A percentile compares a stretch with the other conserved stretches of the same genome.
phyloP scores from a whole-genome alignment of 1,140 invertebrate species.

The Lasaia peninsularis region DNA sequence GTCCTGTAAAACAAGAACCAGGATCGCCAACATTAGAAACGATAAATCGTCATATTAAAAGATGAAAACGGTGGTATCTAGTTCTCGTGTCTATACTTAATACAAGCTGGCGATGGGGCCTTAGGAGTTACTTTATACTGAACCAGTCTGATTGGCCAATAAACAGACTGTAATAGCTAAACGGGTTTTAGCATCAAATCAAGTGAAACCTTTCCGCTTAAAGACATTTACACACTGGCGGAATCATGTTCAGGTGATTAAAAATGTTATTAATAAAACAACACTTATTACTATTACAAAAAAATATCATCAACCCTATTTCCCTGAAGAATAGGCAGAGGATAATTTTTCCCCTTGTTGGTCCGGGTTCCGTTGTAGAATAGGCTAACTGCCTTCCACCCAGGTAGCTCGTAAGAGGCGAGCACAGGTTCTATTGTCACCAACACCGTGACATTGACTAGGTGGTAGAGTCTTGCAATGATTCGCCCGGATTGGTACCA shows the following conservation, averaged over 20 bases:
- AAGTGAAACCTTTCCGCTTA: neutral
- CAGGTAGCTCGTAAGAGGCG: too few relatives aligned
- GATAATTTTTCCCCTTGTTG: too few relatives aligned
- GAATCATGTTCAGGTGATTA: neutral
- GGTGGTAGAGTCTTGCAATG: too few relatives aligned
- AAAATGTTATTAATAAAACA: neutral
- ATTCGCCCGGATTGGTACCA: too few relatives aligned
- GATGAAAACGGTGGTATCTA: neutral
- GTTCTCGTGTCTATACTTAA: neutral
- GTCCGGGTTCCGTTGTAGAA: too few relatives aligned
- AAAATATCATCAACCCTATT: too few relatives aligned
- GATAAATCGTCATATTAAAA: slow-evolving; percentile 11
- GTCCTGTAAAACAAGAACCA: neutral
- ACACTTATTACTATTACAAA: neutral
- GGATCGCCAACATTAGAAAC: neutral
- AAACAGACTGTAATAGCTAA: slow-evolving; percentile 30
- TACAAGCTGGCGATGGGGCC: slow-evolving; percentile 17
- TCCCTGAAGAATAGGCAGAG: too few relatives aligned
- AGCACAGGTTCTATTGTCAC: too few relatives aligned
- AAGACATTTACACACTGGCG: slow-evolving; percentile 23
- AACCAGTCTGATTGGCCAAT: slow-evolving; percentile 34
- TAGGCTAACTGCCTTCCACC: too few relatives aligned
- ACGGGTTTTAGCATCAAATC: slow-evolving; percentile 26
- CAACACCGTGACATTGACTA: too few relatives aligned
- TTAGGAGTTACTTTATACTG: slow-evolving; percentile 18